A percentile compares a stretch with the other conserved stretches of the same genome.
Conservation (phyloP, 2,797 vertebrate species). For the Cyclura pinguis region DNA sequence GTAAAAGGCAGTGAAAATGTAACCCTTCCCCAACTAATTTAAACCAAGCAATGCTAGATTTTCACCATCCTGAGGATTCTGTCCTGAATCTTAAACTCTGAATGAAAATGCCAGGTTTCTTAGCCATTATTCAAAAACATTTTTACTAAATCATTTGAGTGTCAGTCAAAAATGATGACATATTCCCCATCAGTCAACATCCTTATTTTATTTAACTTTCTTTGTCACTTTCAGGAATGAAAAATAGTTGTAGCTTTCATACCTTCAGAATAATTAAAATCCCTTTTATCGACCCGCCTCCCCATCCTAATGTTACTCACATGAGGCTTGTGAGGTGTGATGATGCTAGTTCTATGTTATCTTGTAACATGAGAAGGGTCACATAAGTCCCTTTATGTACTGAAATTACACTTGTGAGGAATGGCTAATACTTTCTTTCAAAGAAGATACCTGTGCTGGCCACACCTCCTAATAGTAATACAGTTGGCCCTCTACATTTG, state of each 20-base stretch:
- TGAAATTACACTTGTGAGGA: background rate
- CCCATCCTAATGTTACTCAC: background rate
- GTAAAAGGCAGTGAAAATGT: background rate
- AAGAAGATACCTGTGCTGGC: background rate
- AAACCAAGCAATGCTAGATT: constrained; percentile 21
- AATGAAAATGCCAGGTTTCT: background rate
- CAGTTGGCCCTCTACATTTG: no score
- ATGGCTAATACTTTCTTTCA: background rate
- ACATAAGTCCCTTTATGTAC: background rate
- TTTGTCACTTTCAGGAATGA: constrained; percentile 25
- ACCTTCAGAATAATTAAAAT: background rate
- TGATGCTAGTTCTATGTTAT: background rate
- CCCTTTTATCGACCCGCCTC: background rate
- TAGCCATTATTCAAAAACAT: constrained; percentile 10
- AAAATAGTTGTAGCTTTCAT: constrained; percentile 9
- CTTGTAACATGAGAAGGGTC: background rate
- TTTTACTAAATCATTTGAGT: background rate
- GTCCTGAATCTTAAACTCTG: background rate
- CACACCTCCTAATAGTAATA: background rate
- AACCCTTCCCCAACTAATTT: rapidly evolving
- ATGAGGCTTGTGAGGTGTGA: background rate
- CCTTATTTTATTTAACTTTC: background rate
- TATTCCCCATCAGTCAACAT: background rate
- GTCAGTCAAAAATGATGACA: background rate
- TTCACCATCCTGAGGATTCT: background rate